Evolutionary conservation across 2,888 invertebrate genomes (phyloP), one percentile per base, ranked within the genome.

Genomic region (Papilio gigon): DNA sequence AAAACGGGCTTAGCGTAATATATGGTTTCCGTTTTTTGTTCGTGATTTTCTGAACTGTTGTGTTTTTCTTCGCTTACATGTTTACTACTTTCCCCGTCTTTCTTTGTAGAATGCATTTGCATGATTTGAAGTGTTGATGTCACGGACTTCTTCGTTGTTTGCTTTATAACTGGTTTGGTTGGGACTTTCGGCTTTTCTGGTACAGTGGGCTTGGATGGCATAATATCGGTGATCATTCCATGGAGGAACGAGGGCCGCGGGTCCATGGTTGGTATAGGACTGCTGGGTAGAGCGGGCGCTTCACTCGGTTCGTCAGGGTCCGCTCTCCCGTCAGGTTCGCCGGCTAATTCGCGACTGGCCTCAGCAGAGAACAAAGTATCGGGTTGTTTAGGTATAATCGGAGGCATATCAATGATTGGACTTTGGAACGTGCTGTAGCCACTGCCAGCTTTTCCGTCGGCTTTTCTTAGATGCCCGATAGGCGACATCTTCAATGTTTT

Each of bases 291-390:
- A 4, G 94, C 94, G 0, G 95, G 95, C 0, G 95, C 94, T 82
- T 95, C 95, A 27, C 91, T 91, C 1, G 93, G 87, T 50, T 95
- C 95, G 78, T 96, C 96, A 0, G 96, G 96, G 86, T 97, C 97
- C 14, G 97, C 96, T 76, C 96, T 94, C n/a, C 97, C 97, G 78
- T 97, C 97, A 0, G 97, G 97, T 78, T 96, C 97, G 9, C 97
- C 97, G 9, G 96, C 97, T 74, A 95, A 87, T 79, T 97, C 97
- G 33, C 97, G 92, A 81, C 95, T 96, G 62, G 94, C 94, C 79
- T 93, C 92, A n/a, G 89, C 88, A 12, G 92, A 91, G 79, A 92
- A 92, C 63, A 92, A 80, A 71, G 80, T 80, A 73, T 90, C 90
- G 50, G 84, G 75, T 71, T 85, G 84, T 79, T 92, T 92, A 9